Evolutionary conservation across 1,140 invertebrate species (phyloP), one percentile per base, ranked within the genome.

Genomic region (Monomorium pharaonis): DNA sequence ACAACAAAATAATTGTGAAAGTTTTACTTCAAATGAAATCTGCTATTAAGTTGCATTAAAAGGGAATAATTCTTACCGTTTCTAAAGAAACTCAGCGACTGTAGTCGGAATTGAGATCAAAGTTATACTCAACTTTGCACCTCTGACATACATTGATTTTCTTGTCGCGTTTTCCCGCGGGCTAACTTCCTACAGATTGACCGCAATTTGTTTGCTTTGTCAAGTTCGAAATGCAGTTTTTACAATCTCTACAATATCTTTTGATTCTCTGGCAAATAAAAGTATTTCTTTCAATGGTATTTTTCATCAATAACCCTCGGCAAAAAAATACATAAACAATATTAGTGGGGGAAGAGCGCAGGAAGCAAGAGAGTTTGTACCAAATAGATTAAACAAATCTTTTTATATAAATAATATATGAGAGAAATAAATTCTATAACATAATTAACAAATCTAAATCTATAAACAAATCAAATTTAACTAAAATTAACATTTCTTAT

Each of bases 51-150:
- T 80, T 69, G 14, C 60, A 33, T 67, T 47, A 78, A 37, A 78
- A 51, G 49, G 47, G 69, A 80, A 80, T 80, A 42, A 54, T 80
- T 30, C 30, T 65, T 80, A 80, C n/a, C 24, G 42, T 80, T 69
- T 58, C 49, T 42, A 69, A 80, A 80, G 77, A 69, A 80, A 69
- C 30, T 54, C 49, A 6, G 24, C n/a, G 42, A 80, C 63, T 69
- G 47, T 42, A 42, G 33, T n/a, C 21, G 16, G 16, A 80, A 21
- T 80, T 67, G 62, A 6, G 21, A 18, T 42, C 77, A 9, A 80
- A 80, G 62, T 80, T 80, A 80, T 56, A 56, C 65, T 30, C 62
- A 67, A 69, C 77, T 69, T 80, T 24, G 33, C 33, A 42, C 47
- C 65, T 80, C 10, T 37, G 16, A 69, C 33, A 51, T 42, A 56